Percentiles rank a stretch among this genome's conserved stretches.
Evolutionary conservation across 2,888 invertebrate genomes (phyloP).

Genomic region (Argyresthia albistria): DNA sequence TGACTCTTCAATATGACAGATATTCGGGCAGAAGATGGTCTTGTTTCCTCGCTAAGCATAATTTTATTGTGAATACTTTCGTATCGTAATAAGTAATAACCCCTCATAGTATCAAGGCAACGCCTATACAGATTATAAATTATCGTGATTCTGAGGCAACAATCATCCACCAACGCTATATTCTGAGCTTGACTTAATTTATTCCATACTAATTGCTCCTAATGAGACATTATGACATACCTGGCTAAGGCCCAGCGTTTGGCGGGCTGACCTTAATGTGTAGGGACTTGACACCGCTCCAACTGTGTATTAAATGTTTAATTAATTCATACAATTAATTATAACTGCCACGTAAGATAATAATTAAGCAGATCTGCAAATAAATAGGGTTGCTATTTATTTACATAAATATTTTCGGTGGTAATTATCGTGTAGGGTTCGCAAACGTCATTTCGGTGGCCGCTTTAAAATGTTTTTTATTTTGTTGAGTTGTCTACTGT

Average conservation of each 20-base stretch:
- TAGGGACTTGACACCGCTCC: conserved; percentile 6
- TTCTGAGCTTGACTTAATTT: conserved; percentile 39
- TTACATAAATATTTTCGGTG: no score
- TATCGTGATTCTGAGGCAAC: background rate
- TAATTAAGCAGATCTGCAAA: conserved; percentile 5
- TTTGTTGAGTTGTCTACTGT: conserved; percentile 1
- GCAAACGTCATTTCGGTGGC: no score
- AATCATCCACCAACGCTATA: conserved; percentile 20
- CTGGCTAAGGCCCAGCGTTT: conserved; percentile 38
- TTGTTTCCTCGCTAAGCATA: no score
- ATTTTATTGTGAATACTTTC: no score
- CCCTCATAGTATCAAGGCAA: no score
- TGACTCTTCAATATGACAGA: no score
- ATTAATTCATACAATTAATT: conserved; percentile 17
- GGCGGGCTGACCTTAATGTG: conserved; percentile 6
- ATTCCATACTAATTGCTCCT: conserved; percentile 56
- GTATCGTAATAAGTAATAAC: no score
- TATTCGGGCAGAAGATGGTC: no score
- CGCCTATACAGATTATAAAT: background rate
- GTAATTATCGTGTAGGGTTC: no score
- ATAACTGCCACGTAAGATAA: conserved; percentile 3
- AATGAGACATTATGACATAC: conserved; percentile 46
- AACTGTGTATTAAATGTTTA: conserved; percentile 13
- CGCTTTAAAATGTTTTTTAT: no score
- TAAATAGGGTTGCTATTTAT: conserved; percentile 8